These are phyloP conservation scores for Candoia aspera DNA, from an alignment of 2,113 vertebrate genomes.

Conservation along the genomic window DNA sequence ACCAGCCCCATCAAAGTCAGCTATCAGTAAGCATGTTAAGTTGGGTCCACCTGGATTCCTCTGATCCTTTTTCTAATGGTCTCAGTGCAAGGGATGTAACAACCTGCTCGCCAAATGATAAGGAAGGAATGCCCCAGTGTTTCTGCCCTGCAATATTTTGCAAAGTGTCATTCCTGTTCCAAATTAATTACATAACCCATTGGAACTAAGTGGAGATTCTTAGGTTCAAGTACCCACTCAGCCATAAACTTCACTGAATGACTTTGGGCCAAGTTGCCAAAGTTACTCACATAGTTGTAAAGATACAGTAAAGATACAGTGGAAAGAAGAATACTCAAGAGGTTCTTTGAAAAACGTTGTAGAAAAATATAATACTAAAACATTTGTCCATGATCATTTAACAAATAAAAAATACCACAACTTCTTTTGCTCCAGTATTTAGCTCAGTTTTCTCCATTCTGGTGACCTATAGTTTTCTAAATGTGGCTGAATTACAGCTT, in stretches of 20 bases:
- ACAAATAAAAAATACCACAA: not conserved
- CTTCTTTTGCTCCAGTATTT: not conserved
- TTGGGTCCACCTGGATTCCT: not conserved
- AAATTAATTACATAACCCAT: not conserved
- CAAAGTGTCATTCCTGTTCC: not conserved
- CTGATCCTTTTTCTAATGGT: not conserved
- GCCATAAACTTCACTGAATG: not conserved
- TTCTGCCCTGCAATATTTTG: not conserved
- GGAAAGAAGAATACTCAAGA: not conserved
- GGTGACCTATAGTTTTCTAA: not conserved
- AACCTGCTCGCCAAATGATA: not conserved
- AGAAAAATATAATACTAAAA: not conserved
- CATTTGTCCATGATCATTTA: not conserved
- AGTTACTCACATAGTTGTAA: not conserved
- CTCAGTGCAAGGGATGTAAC: not conserved
- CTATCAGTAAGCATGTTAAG: not conserved
- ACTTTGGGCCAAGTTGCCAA: not conserved
- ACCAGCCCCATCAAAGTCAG: too few species aligned
- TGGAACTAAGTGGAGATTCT: not conserved
- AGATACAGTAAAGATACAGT: not conserved
- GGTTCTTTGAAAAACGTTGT: not conserved
- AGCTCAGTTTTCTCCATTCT: not conserved
- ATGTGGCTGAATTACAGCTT: not conserved
- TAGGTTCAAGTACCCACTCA: not conserved
- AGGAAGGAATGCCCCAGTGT: not conserved